phyloP scores from a whole-genome alignment of 2,113 vertebrate genomes.

The Cichladusa arquata region DNA sequence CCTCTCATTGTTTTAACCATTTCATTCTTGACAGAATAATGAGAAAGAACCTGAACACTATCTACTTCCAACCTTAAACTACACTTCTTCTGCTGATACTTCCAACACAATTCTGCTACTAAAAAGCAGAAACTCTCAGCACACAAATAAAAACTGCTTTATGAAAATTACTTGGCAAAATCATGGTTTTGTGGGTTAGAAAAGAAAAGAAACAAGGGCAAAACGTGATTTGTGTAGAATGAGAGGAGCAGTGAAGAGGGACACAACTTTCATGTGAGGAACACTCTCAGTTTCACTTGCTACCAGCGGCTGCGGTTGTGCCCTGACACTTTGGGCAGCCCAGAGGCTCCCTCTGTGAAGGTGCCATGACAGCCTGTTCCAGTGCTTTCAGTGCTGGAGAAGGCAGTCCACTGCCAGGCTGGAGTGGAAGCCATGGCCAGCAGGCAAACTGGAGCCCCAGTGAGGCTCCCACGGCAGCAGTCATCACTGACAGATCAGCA shows the following conservation, averaged over 20 bases:
- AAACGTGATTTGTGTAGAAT: not conserved
- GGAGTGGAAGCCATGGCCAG: not conserved
- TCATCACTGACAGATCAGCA: not conserved
- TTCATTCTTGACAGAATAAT: not conserved
- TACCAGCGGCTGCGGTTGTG: fast-evolving
- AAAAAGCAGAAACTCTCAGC: not conserved
- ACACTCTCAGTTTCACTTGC: fast-evolving
- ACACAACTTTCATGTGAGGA: not conserved
- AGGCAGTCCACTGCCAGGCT: fast-evolving
- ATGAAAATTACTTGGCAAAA: not conserved
- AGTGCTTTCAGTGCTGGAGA: not conserved
- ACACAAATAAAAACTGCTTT: not conserved
- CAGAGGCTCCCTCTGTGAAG: fast-evolving
- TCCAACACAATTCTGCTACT: not conserved
- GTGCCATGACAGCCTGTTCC: fast-evolving
- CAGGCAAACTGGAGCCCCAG: not conserved
- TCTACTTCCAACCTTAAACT: not conserved
- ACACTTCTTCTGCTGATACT: not conserved
- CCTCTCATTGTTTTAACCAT: not conserved
- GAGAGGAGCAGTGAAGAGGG: not conserved
- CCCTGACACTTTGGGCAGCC: fast-evolving
- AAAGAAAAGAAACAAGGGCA: fast-evolving
- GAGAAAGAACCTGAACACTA: not conserved
- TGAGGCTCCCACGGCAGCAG: not conserved
- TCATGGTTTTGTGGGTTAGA: not conserved